Evolutionary conservation across 2,113 vertebrate species (phyloP).

Genomic region (Cricetomys ansorgei): DNA sequence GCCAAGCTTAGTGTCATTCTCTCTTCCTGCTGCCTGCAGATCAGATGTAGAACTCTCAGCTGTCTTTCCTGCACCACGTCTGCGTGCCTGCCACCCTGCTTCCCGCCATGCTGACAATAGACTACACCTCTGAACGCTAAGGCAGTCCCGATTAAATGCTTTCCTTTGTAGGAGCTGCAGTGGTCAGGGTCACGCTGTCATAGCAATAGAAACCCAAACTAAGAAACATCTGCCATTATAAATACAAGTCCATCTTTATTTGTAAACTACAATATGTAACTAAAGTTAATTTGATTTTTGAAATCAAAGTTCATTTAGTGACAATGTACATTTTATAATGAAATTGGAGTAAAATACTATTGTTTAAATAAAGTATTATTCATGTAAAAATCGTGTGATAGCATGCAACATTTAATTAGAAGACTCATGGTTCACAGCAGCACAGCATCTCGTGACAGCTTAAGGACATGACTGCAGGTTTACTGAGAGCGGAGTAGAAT

Average conservation of each 20-base stretch:
- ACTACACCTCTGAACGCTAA: too few species aligned
- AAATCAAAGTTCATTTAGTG: constrained; percentile 89
- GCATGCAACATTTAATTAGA: constrained; percentile 89
- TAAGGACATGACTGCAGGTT: constrained; percentile 81
- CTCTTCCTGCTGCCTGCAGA: too few species aligned
- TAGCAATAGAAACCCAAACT: too few species aligned
- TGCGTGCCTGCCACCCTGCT: too few species aligned
- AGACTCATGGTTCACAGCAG: constrained; percentile 88
- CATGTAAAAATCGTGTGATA: constrained; percentile 89
- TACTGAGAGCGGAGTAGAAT: constrained; percentile 82
- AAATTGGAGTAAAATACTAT: constrained; percentile 92
- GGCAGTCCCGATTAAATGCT: too few species aligned
- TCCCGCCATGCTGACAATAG: too few species aligned
- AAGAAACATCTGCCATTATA: background rate
- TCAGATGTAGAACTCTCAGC: too few species aligned
- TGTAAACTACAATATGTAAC: constrained; percentile 90
- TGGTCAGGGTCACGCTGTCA: too few species aligned
- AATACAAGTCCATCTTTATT: constrained; percentile 87
- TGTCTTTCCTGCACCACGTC: too few species aligned
- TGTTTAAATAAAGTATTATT: constrained; percentile 89
- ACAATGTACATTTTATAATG: constrained; percentile 89
- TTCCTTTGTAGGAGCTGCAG: too few species aligned
- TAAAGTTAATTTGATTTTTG: constrained; percentile 88
- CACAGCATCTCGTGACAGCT: constrained; percentile 85
- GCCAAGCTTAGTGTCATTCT: too few species aligned